phyloP scores from a whole-genome alignment of 2,797 vertebrate genomes.

The Ciconia nigra region DNA sequence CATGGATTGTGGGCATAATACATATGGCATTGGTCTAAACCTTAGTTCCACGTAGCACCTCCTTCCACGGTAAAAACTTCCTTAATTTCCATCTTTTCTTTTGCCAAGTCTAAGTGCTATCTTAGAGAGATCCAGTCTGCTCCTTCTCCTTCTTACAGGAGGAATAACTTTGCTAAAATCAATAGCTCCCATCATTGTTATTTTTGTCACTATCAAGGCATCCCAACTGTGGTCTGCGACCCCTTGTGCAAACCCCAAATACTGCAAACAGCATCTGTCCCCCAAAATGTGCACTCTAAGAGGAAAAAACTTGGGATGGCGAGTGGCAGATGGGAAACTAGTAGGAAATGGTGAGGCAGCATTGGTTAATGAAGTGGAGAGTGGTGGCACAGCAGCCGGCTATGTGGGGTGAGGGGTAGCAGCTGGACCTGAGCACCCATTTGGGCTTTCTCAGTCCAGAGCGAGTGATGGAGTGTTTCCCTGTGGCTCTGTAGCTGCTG shows the following conservation, averaged over 20 bases:
- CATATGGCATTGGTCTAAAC: not conserved
- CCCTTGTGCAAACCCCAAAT: not conserved
- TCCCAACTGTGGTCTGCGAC: not conserved
- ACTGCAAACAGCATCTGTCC: too few species aligned
- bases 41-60: not conserved
- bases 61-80: rapidly evolving
- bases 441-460: not conserved
- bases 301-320: not conserved
- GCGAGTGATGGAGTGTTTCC: not conserved
- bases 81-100: not conserved
- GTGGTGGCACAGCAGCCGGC: not conserved
- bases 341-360: not conserved
- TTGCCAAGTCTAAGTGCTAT: not conserved
- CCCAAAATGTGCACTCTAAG: rapidly evolving
- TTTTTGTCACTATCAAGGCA: not conserved
- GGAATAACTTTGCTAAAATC: not conserved
- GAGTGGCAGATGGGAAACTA: not conserved
- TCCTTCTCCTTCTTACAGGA: not conserved
- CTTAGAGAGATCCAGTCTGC: too few species aligned
- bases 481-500: not conserved
- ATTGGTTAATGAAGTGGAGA: not conserved
- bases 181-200: rapidly evolving
- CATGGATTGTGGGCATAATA: not conserved
- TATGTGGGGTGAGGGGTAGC: not conserved
- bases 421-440: not conserved